Evolutionary conservation across 2,888 invertebrate genomes (phyloP), one percentile per base, ranked within the genome.

Genomic region (Aplocera efformata): DNA sequence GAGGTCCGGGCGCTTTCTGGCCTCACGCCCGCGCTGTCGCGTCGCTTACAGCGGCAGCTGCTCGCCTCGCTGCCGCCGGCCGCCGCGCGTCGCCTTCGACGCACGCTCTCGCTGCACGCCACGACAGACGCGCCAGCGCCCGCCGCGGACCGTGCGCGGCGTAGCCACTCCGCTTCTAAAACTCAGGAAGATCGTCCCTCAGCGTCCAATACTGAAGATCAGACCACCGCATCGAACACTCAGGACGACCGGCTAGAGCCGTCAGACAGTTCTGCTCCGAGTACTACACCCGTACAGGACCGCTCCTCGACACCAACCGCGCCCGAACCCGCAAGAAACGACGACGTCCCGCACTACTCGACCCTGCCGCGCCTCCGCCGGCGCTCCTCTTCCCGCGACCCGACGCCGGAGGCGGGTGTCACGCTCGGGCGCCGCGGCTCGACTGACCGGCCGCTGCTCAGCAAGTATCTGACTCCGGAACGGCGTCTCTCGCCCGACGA

Each of bases 21-120:
- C 56, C 89, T 93, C 54, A 93, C 93, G 56, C 93, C 93, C 21
- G 93, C 91, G 53, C 84, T 93, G 58, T 92, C 93, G 52, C 91
- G 92, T 59, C 90, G 92, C 26, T 91, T 93, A 67, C 93, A 93
- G 83, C 91, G 90, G 46, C 93, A 93, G 74, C 82, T 93, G 58
- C 82, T 93, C 42, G 91, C 92, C 54, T 92, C 92, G 70, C 73
- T 93, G 66, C 92, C 93, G 52, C 92, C 93, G 58, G 91, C 90
- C 46, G 93, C 93, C 80, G 92, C 92, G 20, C 88, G 90, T 59
- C 86, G 90, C 59, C 72, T 93, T 54, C 92, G 92, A 42, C 90
- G 93, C 60, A 93, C 93, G 41, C 82, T 93, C 30, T 91, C 91
- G 50, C 88, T 90, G 68, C 70, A 69, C 64, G 62, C 49, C 33